A percentile compares a stretch with the other conserved stretches of the same genome.
Conservation (phyloP, 1,140 invertebrate species). For the Ctenoplectra terminalis region DNA sequence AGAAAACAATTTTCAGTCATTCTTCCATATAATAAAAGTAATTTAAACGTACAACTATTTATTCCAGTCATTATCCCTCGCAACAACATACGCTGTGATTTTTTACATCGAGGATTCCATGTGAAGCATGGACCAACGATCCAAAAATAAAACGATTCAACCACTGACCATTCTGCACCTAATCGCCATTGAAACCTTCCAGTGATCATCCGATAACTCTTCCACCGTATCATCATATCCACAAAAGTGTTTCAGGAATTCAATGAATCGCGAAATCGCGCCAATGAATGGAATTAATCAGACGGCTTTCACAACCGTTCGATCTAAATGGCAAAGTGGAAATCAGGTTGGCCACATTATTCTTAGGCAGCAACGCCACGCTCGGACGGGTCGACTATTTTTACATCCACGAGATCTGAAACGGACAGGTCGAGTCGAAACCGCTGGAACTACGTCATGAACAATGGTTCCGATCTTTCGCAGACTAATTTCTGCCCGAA, state of each 20-base stretch:
- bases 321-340: not conserved
- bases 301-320: not conserved
- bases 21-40: not conserved
- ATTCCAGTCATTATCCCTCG: not conserved
- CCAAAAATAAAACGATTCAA: not conserved
- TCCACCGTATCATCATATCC: no score
- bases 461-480: not conserved
- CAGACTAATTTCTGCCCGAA: not conserved
- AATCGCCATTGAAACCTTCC: not conserved
- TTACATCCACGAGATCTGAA: not conserved
- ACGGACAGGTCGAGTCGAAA: not conserved
- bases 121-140: not conserved
- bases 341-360: constrained; percentile 17
- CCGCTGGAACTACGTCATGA: not conserved
- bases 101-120: not conserved
- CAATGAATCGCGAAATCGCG: not conserved
- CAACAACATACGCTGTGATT: not conserved
- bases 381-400: constrained; percentile 13
- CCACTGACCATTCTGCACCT: not conserved
- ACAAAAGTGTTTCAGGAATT: not conserved
- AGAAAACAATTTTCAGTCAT: not conserved
- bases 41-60: not conserved
- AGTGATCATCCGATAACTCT: not conserved
- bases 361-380: constrained; percentile 6
- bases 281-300: constrained; percentile 13